phyloP scores from a whole-genome alignment of 2,113 vertebrate genomes.

The Pionites leucogaster region DNA sequence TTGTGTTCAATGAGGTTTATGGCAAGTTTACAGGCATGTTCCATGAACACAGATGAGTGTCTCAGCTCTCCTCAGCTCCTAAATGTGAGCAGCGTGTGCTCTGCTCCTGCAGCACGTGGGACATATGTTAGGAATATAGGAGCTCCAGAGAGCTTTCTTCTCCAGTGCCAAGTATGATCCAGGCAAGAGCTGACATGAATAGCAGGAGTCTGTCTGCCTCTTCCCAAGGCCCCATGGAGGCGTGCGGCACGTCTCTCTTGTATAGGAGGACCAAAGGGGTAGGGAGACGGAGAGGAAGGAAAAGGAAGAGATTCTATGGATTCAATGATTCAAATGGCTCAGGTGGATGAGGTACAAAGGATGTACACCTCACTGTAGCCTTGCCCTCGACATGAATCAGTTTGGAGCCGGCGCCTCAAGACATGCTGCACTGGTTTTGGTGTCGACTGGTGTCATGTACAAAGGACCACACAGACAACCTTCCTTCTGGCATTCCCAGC shows the following conservation, averaged over 20 bases:
- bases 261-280: neutral
- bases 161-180: neutral
- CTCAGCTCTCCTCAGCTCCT: neutral
- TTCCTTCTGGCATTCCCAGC: neutral
- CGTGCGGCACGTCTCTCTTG: neutral
- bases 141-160: neutral
- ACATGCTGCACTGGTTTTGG: neutral
- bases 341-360: neutral
- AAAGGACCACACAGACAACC: neutral
- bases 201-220: neutral
- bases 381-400: rapidly evolving
- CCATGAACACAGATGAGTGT: neutral
- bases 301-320: neutral
- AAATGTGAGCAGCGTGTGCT: neutral
- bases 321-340: neutral
- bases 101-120: neutral
- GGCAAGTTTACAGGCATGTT: neutral
- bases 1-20: neutral
- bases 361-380: neutral
- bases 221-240: neutral
- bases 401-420: neutral
- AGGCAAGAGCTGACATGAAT: neutral
- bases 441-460: neutral
- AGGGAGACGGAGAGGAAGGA: neutral
- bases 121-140: neutral